Percentiles rank a stretch among this genome's conserved stretches.
Conservation (phyloP, 2,888 invertebrate genomes). For the Acrocera orbiculus region DNA sequence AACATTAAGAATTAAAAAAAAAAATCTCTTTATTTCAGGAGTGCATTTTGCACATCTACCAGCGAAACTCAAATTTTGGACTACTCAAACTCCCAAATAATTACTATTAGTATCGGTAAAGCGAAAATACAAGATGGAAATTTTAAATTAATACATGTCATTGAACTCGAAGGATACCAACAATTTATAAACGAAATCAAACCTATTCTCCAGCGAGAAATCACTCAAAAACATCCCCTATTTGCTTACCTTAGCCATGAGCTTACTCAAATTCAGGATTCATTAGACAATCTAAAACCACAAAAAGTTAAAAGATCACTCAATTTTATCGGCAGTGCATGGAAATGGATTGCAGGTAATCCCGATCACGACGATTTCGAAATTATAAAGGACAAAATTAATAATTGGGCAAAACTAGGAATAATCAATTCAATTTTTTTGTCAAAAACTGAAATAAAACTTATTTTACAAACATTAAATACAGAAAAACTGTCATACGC, state of each 20-base stretch:
- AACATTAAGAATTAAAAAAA: slow-evolving; percentile 1
- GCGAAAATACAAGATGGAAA: slow-evolving; percentile 7
- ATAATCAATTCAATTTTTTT: slow-evolving; percentile 9
- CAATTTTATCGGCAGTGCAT: slow-evolving; percentile 7
- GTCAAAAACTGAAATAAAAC: slow-evolving; percentile 8
- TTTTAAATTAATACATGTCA: slow-evolving; percentile 9
- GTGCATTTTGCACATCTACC: background rate
- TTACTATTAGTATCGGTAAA: slow-evolving; percentile 5
- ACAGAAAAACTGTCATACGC: slow-evolving; percentile 10
- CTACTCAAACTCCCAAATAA: slow-evolving; percentile 8
- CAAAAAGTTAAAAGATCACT: slow-evolving; percentile 6
- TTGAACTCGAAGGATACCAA: slow-evolving; percentile 5
- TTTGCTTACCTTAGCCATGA: slow-evolving; percentile 5
- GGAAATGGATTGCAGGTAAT: slow-evolving; percentile 6
- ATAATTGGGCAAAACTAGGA: slow-evolving; percentile 9
- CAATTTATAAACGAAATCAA: slow-evolving; percentile 3
- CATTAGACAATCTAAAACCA: slow-evolving; percentile 3
- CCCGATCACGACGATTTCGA: slow-evolving; percentile 9
- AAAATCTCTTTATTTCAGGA: background rate
- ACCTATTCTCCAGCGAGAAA: slow-evolving; percentile 2
- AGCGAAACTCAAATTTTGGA: slow-evolving; percentile 8
- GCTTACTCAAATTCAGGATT: background rate
- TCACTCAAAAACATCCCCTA: slow-evolving; percentile 4
- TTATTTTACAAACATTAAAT: slow-evolving; percentile 9
- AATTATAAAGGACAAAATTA: slow-evolving; percentile 4